Percentiles rank a stretch among this genome's conserved stretches.
Evolutionary conservation across 1,140 invertebrate species (phyloP).

Genomic region (Pseudobourletiella spinata): DNA sequence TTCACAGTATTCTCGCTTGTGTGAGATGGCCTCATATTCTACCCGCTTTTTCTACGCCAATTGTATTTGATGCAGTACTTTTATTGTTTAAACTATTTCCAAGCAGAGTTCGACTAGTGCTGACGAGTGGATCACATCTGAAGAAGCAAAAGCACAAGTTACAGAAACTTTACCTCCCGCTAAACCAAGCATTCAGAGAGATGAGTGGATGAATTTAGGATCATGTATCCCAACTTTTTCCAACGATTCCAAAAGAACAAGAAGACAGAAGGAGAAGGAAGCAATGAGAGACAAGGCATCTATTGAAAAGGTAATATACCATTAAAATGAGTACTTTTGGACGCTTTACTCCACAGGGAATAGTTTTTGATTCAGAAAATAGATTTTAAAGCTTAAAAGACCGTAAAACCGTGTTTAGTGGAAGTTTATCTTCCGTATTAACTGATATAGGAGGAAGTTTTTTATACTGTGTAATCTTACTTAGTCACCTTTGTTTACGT

Average conservation of each 20-base stretch:
- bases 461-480: no score
- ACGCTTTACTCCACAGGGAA: not conserved
- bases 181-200: no score
- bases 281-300: slow-evolving; percentile 46
- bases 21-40: slow-evolving; percentile 24
- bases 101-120: slow-evolving; percentile 46
- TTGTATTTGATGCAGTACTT: slow-evolving; percentile 26
- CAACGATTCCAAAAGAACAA: slow-evolving; percentile 40
- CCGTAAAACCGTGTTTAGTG: no score
- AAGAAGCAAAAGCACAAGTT: no score
- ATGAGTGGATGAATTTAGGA: slow-evolving; percentile 51
- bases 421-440: no score
- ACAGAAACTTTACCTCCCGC: no score
- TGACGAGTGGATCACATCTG: slow-evolving; percentile 16
- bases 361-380: no score
- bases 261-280: slow-evolving; percentile 42
- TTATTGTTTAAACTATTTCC: slow-evolving; percentile 36
- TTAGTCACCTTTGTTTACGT: no score
- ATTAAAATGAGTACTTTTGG: not conserved
- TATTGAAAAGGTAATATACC: slow-evolving; percentile 39
- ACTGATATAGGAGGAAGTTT: no score
- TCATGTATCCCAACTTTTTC: slow-evolving; percentile 42
- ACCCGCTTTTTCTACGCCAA: not conserved
- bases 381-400: no score
- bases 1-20: slow-evolving; percentile 24